Percentiles rank a stretch among this genome's conserved stretches.
These are phyloP conservation scores for Protomyctophum bolini DNA, from an alignment of 2,113 vertebrate species.

Conservation along the genomic window DNA sequence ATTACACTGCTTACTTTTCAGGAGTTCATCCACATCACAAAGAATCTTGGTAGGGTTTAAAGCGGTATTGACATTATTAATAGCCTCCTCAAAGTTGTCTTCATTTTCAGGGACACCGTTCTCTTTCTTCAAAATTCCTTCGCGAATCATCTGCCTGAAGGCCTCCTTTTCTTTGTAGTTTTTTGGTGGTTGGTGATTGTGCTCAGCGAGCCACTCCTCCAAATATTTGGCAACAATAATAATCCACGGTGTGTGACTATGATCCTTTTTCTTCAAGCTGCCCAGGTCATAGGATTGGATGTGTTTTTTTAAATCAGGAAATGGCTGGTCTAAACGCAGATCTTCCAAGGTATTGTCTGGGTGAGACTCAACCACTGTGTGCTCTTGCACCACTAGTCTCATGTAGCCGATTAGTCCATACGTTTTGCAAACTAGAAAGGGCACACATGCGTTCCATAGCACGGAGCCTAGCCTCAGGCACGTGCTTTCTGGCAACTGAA, in stretches of 20 bases:
- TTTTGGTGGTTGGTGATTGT: conserved; percentile 86
- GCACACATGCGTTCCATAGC: conserved; percentile 87
- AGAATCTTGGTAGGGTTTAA: conserved; percentile 90
- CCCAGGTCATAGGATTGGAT: conserved; percentile 88
- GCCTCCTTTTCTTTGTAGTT: conserved; percentile 96
- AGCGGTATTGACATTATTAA: conserved; percentile 96
- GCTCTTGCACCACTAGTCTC: conserved; percentile 92
- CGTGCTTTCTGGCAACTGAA: conserved; percentile 90
- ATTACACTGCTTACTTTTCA: conserved; percentile 87
- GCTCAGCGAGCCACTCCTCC: conserved; percentile 90
- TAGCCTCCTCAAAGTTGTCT: conserved; percentile 98
- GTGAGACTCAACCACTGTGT: conserved; percentile 97
- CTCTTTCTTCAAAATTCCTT: conserved; percentile 92
- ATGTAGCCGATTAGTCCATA: conserved; percentile 95
- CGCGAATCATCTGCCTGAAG: conserved; percentile 90
- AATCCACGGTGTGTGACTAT: conserved; percentile 97
- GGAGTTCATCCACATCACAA: conserved; percentile 85
- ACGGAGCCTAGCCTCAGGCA: conserved; percentile 86
- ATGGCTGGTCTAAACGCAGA: conserved; percentile 90
- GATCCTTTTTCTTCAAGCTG: conserved; percentile 95
- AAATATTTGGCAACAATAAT: conserved; percentile 92
- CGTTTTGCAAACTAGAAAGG: conserved; percentile 90
- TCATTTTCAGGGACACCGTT: conserved; percentile 90
- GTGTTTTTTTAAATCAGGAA: conserved; percentile 88
- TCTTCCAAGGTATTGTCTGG: conserved; percentile 95